A percentile compares a stretch with the other conserved stretches of the same genome.
Conservation (phyloP, 2,797 vertebrate species). For the Pseudochirops cupreus region DNA sequence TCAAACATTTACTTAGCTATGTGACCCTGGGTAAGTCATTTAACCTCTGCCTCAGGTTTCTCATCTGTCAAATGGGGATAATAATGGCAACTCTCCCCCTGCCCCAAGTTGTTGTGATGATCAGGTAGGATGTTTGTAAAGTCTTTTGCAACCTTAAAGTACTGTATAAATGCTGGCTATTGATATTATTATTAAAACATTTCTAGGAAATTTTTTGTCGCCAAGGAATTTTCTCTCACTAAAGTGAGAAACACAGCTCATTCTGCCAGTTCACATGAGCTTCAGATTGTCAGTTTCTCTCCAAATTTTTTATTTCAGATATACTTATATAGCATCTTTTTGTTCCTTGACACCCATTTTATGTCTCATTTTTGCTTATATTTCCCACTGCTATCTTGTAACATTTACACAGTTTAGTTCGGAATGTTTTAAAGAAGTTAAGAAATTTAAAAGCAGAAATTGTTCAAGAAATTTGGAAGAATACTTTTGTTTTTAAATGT, state of each 20-base stretch:
- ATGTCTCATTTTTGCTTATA: not conserved
- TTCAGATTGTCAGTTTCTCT: not conserved
- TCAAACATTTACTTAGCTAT: not conserved
- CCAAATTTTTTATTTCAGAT: not conserved
- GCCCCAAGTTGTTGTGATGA: not conserved
- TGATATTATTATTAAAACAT: not conserved
- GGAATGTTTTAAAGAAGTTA: slow-evolving; percentile 33
- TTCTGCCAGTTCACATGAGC: not conserved
- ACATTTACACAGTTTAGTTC: slow-evolving; percentile 39
- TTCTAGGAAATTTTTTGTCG: slow-evolving; percentile 10
- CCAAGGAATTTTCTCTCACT: slow-evolving; percentile 43
- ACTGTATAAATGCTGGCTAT: not conserved
- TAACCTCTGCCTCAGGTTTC: not conserved
- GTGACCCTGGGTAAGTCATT: not conserved
- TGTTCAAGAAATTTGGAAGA: not conserved
- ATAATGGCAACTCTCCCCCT: not conserved
- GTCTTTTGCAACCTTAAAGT: not conserved
- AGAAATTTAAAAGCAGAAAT: slow-evolving; percentile 41
- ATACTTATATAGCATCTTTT: not conserved
- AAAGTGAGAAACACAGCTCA: not conserved
- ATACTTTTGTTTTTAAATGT: not conserved
- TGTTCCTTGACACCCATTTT: not conserved
- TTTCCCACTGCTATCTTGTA: not conserved
- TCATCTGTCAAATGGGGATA: not conserved
- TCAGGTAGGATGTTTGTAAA: not conserved